A percentile compares a stretch with the other conserved stretches of the same genome.
Evolutionary conservation across 1,140 invertebrate genomes (phyloP).

Genomic region (Kradibia gibbosae): DNA sequence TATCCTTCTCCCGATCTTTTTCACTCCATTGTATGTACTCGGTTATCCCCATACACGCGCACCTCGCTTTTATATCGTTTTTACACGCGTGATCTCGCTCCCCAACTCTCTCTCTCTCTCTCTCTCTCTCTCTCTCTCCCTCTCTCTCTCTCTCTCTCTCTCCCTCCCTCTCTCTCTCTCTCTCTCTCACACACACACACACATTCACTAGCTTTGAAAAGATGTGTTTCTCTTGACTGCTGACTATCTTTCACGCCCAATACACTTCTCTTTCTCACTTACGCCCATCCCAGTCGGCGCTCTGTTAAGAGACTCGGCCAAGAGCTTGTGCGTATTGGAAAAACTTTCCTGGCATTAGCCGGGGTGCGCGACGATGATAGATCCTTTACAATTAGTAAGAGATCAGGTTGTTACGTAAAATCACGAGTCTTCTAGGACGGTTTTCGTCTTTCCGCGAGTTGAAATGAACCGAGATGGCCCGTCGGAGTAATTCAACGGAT

Average conservation of each 20-base stretch:
- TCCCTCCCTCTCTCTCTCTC: not conserved
- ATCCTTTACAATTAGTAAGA: conserved; percentile 73
- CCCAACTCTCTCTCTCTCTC: conserved; percentile 25
- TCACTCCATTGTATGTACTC: conserved; percentile 19
- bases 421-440: too few relatives aligned
- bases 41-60: not conserved
- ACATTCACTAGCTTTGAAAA: not conserved
- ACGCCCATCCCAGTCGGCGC: not conserved
- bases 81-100: not conserved
- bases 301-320: not conserved
- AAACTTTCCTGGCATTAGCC: conserved; percentile 67
- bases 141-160: not conserved
- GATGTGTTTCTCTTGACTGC: conserved; percentile 42
- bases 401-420: conserved; percentile 71
- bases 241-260: conserved; percentile 13
- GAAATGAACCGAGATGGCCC: too few relatives aligned
- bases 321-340: not conserved
- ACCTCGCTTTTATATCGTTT: too few relatives aligned
- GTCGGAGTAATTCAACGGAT: too few relatives aligned
- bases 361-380: conserved; percentile 63
- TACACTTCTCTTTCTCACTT: not conserved
- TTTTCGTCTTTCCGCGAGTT: too few relatives aligned
- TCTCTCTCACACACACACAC: conserved; percentile 16
- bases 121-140: conserved; percentile 25
- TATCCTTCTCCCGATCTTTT: conserved; percentile 22